Evolutionary conservation across 2,113 vertebrate species (phyloP).

Genomic region (Aptenodytes patagonicus): DNA sequence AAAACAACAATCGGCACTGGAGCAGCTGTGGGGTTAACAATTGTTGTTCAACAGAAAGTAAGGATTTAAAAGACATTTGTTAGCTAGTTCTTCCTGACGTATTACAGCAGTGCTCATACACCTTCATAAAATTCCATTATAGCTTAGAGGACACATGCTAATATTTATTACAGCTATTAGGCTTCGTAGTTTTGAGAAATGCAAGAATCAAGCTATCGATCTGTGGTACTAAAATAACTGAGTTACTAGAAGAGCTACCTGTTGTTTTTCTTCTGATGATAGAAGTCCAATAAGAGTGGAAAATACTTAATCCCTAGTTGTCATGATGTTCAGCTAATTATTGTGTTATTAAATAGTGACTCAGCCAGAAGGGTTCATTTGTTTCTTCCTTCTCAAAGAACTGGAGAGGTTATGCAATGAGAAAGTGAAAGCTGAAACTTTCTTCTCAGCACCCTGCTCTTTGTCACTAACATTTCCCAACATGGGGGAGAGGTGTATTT

Average conservation of each 20-base stretch:
- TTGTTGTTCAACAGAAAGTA: background rate
- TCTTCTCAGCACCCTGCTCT: background rate
- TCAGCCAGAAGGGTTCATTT: background rate
- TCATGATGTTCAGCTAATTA: constrained; percentile 21
- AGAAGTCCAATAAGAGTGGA: background rate
- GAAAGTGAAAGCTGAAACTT: constrained; percentile 8
- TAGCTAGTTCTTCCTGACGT: background rate
- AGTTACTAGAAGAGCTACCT: constrained; percentile 10
- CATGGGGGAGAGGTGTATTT: background rate
- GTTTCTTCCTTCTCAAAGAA: constrained; percentile 1
- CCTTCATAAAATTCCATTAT: background rate
- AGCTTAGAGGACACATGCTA: background rate
- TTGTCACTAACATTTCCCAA: background rate
- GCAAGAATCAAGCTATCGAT: constrained; percentile 5
- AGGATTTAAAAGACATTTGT: background rate
- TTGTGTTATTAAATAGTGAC: constrained; percentile 27
- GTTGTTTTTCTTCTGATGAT: background rate
- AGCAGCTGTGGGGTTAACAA: background rate
- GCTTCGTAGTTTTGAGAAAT: constrained; percentile 13
- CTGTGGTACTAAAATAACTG: background rate
- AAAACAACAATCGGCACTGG: background rate
- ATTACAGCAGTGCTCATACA: background rate
- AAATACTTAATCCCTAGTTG: constrained; percentile 22
- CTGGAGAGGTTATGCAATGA: background rate
- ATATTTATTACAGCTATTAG: constrained; percentile 25